Evolutionary conservation across 2,113 vertebrate genomes (phyloP), one percentile per base, ranked within the genome.

Genomic region (Sebastes fasciatus): DNA sequence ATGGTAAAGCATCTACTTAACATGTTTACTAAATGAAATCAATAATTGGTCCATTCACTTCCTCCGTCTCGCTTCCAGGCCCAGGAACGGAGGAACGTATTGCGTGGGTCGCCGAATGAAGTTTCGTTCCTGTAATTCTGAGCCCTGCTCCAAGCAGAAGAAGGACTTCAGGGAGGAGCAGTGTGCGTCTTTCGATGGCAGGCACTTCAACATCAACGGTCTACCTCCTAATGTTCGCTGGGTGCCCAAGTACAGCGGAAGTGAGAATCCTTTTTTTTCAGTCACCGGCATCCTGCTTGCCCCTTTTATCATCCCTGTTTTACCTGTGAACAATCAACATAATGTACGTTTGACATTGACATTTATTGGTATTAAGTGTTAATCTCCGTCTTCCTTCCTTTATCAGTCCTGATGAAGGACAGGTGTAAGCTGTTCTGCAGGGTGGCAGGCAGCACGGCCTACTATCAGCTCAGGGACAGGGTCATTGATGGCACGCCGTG

Each of bases 181-280:
- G 77, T 99, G 99, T 0, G 95, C 97, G 0, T 93, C 95, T 42
- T 99, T 98, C 0, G 97, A 99, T 0, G 98, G 99, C 84, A 97
- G 97, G 61, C 98, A 99, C 92, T 99, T 99, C 75, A 99, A 99
- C 95, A 99, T 99, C 95, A 99, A 99, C 4, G 97, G 98, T 83
- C 96, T 99, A 94, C 97, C 96, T 93, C 96, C 97, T 0, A 98
- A 95, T 0, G 98, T 99, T 86, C 97, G 97, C 94, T 99, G 99
- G 99, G 97, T 99, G 66, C 98, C 98, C 76, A 99, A 99, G 64
- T 99, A 99, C 94, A 99, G 97, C 8, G 99, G 99, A 95, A 99
- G 99, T 99, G 94, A 98, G 98, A 95, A 42, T 65, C 3, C 1
- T 17, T n/a, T 8, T 2, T 34, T 19, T 46, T 65, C 5, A 17